Percentiles rank a stretch among this genome's conserved stretches.
phyloP scores from a whole-genome alignment of 2,888 invertebrate genomes.

The Holacanthella duospinosa region DNA sequence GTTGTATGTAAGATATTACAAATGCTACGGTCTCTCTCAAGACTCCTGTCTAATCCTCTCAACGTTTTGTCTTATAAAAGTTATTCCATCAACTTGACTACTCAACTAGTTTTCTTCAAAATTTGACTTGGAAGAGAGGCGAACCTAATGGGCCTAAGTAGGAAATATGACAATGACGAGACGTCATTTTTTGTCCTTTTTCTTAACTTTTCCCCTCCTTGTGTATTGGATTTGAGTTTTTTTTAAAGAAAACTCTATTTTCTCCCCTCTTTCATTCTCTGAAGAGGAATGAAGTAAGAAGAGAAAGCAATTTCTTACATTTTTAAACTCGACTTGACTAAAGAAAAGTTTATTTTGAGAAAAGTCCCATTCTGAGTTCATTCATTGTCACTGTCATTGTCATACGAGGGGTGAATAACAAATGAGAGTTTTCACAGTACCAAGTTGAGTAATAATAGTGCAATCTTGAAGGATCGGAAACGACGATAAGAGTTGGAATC shows the following conservation, averaged over 20 bases:
- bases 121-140: not conserved
- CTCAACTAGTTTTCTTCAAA: not conserved
- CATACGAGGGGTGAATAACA: conserved; percentile 1
- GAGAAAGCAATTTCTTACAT: not conserved
- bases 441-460: too few species aligned
- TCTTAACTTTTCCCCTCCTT: too few species aligned
- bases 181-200: not conserved
- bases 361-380: not conserved
- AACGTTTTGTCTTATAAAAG: not conserved
- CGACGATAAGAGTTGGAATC: not conserved
- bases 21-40: too few species aligned
- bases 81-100: not conserved
- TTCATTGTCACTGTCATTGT: not conserved
- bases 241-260: not conserved
- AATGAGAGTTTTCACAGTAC: not conserved
- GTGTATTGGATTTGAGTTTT: too few species aligned
- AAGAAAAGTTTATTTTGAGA: not conserved
- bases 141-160: not conserved
- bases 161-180: not conserved
- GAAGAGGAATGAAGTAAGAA: not conserved
- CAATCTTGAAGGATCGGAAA: not conserved
- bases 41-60: too few species aligned
- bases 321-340: not conserved
- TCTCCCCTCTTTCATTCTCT: not conserved
- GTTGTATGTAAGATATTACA: too few species aligned